Evolutionary conservation across 2,888 invertebrate genomes (phyloP).

Genomic region (Teleiodes luculella): DNA sequence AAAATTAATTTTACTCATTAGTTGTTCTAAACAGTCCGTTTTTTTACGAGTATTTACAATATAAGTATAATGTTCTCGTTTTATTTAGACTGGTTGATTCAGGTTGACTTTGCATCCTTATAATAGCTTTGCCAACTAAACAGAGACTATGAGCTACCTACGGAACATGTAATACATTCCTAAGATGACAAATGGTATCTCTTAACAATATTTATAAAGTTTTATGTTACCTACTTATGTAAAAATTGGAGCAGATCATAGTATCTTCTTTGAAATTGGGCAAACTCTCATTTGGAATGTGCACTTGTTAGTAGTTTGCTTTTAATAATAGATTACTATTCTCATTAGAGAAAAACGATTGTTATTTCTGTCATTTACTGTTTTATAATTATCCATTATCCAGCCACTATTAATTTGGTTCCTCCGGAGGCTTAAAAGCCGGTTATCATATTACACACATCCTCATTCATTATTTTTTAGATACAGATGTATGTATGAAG

Average conservation of each 20-base stretch:
- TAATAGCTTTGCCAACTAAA: not conserved
- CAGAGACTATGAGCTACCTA: not conserved
- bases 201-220: not conserved
- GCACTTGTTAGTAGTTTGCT: not conserved
- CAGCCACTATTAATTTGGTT: no score
- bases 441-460: no score
- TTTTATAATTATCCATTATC: no score
- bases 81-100: constrained; percentile 10
- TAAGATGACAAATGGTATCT: no score
- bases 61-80: constrained; percentile 1
- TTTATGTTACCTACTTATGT: not conserved
- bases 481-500: no score
- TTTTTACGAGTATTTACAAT: constrained; percentile 36
- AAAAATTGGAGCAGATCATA: no score
- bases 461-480: no score
- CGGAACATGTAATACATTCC: not conserved
- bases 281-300: not conserved
- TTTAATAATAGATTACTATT: not conserved
- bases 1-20: constrained; percentile 46
- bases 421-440: no score
- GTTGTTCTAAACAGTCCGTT: constrained; percentile 43
- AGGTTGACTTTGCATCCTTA: not conserved
- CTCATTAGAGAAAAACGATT: no score
- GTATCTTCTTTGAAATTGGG: no score
- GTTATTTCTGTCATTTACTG: no score